Evolutionary conservation across 2,113 vertebrate genomes (phyloP).

Genomic region (Triplophysa dalaica): DNA sequence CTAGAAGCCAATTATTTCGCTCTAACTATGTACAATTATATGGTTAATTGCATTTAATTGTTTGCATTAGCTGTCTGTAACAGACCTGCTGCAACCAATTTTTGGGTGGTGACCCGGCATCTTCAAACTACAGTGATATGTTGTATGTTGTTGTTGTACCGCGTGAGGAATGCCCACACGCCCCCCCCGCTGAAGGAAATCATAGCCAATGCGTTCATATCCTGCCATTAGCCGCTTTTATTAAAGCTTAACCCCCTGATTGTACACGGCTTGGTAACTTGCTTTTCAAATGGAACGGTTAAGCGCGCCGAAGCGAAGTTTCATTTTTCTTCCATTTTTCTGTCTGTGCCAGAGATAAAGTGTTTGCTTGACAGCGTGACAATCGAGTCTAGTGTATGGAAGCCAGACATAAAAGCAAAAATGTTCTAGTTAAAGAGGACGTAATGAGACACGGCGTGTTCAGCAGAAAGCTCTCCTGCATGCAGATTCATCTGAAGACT

Average conservation of each 20-base stretch:
- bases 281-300: constrained; percentile 1
- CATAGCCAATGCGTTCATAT: constrained; percentile 33
- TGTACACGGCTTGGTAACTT: constrained; percentile 4
- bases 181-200: constrained; percentile 36
- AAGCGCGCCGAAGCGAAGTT: background rate
- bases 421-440: constrained; percentile 35
- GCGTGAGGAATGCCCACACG: constrained; percentile 42
- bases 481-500: constrained; percentile 12
- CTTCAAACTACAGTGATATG: constrained; percentile 41
- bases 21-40: too few species aligned
- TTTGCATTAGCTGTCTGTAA: background rate
- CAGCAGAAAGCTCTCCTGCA: constrained; percentile 38
- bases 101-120: too few species aligned
- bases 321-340: background rate
- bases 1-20: too few species aligned
- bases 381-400: constrained; percentile 24
- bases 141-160: constrained; percentile 28
- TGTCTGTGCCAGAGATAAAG: constrained; percentile 8
- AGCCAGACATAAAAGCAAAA: constrained; percentile 3
- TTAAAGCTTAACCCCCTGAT: constrained; percentile 29
- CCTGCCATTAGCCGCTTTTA: constrained; percentile 38
- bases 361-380: constrained; percentile 33
- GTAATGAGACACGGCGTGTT: constrained; percentile 43
- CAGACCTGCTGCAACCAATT: too few species aligned
- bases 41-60: background rate